Evolutionary conservation across 1,140 invertebrate genomes (phyloP).

Genomic region (Conopomorpha cramerella): DNA sequence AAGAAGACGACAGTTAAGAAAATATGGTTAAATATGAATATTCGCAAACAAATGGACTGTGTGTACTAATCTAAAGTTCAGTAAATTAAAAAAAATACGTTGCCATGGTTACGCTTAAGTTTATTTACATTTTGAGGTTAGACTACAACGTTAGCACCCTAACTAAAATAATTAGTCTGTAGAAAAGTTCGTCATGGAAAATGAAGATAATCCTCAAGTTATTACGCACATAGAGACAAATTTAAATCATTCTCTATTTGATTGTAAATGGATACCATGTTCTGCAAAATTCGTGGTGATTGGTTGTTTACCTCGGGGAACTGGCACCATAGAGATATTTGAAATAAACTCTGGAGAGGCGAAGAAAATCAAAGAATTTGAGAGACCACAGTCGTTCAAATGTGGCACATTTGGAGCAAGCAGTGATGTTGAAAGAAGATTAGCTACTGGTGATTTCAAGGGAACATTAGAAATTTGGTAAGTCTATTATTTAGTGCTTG

Average conservation of each 20-base stretch:
- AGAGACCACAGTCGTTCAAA: slow-evolving; percentile 84
- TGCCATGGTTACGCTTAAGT: too few relatives aligned
- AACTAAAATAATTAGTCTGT: too few relatives aligned
- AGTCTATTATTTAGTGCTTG: too few relatives aligned
- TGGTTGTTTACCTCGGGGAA: slow-evolving; percentile 82
- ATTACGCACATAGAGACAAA: slow-evolving; percentile 85
- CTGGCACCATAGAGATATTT: slow-evolving; percentile 87
- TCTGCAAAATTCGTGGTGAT: slow-evolving; percentile 90
- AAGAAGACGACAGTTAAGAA: too few relatives aligned
- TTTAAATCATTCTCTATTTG: slow-evolving; percentile 86
- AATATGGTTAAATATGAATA: too few relatives aligned
- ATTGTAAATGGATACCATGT: slow-evolving; percentile 93
- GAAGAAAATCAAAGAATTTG: slow-evolving; percentile 73
- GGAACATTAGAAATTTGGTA: slow-evolving; percentile 86
- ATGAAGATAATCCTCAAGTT: slow-evolving; percentile 84
- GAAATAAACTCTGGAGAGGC: slow-evolving; percentile 77
- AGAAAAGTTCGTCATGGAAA: slow-evolving; percentile 58
- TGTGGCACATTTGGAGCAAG: slow-evolving; percentile 93
- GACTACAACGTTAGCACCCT: too few relatives aligned
- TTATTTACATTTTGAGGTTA: slow-evolving; percentile 15
- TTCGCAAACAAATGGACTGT: too few relatives aligned
- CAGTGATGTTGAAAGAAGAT: slow-evolving; percentile 72
- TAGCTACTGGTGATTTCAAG: slow-evolving; percentile 92
- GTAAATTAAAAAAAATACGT: too few relatives aligned
- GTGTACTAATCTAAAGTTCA: too few relatives aligned